phyloP scores from a whole-genome alignment of 1,140 invertebrate species.

The Pseudomyrmex gracilis region DNA sequence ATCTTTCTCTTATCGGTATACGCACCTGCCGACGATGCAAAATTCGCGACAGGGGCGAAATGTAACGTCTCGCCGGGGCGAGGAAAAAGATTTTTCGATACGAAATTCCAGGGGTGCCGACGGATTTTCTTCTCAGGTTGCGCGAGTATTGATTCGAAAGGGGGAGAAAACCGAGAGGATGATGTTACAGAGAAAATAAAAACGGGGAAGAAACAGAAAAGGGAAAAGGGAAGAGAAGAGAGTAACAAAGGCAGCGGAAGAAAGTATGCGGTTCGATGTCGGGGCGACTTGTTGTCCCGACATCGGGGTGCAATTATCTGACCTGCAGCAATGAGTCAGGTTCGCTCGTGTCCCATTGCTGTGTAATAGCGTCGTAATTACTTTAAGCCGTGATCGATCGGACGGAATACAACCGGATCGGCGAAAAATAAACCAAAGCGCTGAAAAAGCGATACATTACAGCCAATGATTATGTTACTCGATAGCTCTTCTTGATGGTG shows the following conservation, averaged over 20 bases:
- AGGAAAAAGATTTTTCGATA: conserved; percentile 21
- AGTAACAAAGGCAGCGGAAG: conserved; percentile 4
- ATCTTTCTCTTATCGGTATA: not conserved
- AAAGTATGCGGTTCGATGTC: conserved; percentile 36
- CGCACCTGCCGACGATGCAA: not conserved
- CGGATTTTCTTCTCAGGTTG: conserved; percentile 10
- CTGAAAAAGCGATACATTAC: conserved; percentile 1
- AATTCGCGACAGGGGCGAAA: no score
- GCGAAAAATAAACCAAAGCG: conserved; percentile 24
- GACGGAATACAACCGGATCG: not conserved
- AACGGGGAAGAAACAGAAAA: not conserved
- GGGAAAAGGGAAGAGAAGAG: no score
- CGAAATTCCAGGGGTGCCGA: conserved; percentile 36
- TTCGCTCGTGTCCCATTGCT: conserved; percentile 31
- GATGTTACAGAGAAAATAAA: conserved; percentile 7
- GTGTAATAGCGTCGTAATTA: conserved; percentile 53
- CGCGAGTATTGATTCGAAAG: conserved; percentile 27
- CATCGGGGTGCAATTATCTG: conserved; percentile 45
- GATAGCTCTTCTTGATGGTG: not conserved
- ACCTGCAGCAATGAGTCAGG: conserved; percentile 18
- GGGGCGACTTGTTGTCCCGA: conserved; percentile 16
- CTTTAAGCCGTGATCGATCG: conserved; percentile 23
- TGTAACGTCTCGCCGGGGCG: not conserved
- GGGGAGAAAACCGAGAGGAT: not conserved
- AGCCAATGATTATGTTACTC: conserved; percentile 10